Base-by-base conservation (phyloP, 2,113 vertebrate genomes). In the Pholis gunnellus region DNA sequence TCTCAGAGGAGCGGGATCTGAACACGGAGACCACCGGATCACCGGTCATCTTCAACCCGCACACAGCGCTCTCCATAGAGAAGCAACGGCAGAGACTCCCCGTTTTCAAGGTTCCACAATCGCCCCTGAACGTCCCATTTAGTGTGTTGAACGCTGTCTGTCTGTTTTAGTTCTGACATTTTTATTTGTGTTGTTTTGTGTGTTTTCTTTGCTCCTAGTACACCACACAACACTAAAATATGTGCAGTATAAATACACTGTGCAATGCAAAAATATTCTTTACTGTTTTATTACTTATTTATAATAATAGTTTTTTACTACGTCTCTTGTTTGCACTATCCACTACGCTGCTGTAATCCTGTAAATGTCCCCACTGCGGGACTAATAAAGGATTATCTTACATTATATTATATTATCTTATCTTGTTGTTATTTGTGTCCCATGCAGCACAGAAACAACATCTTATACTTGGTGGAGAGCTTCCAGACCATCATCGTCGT, bases 51-150 rank as follows among this genome's bases (percentile, higher is more conserved):
- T 98, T 96, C 90, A 99, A 99, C 80, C 97, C 97, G 6, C 95
- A 97, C 82, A 96, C 96, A 6, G 94, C 98, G 15, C 96, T 99
- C 72, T 99, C 98, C 29, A 96, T 99, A 75, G 98, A 99, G 85
- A 98, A 99, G 40, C 98, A 99, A 81, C 95, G 98, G 57, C 98
- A 99, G 96, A 99, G 97, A 75, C 95, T 99, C 48, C 98, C 98
- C 0, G 97, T 99, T 73, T 99, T 99, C 91, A 98, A 98, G 97
- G 98, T 99, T 95, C 54, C 54, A 31, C 22, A 46, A 34, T 13
- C 20, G 6, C 65, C 7, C 22, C 36, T 25, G n/a, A 22, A 57
- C 54, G 54, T 14, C 54, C 6, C 2, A 11, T n/a, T 13, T 34
- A 34, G 54, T 27, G 10, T 27, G 52, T 25, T 48, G 4, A 18